phyloP scores from a whole-genome alignment of 2,888 invertebrate species.

The Galerucella pusilla region DNA sequence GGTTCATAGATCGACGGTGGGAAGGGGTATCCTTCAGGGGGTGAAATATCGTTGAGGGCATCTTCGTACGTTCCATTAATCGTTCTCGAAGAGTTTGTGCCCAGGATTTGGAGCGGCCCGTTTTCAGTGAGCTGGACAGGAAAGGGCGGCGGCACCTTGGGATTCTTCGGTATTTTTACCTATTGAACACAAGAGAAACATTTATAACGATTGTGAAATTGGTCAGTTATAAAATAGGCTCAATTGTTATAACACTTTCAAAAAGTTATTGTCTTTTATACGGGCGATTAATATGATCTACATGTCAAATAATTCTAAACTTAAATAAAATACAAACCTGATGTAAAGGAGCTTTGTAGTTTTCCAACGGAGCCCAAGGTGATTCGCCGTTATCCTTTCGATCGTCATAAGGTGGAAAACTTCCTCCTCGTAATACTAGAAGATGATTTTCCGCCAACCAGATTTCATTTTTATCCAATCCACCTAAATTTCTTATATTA shows the following conservation, averaged over 20 bases:
- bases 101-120: slow-evolving; percentile 88
- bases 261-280: no score
- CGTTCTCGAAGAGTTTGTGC: slow-evolving; percentile 81
- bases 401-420: slow-evolving; percentile 68
- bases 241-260: no score
- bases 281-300: no score
- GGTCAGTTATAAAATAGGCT: not conserved
- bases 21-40: slow-evolving; percentile 58
- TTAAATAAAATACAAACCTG: slow-evolving; percentile 63
- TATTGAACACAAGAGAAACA: slow-evolving; percentile 31
- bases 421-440: slow-evolving; percentile 83
- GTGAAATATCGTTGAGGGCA: slow-evolving; percentile 61
- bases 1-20: slow-evolving; percentile 66
- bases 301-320: not conserved
- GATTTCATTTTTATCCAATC: slow-evolving; percentile 85
- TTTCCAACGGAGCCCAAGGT: slow-evolving; percentile 84
- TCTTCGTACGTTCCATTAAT: slow-evolving; percentile 73
- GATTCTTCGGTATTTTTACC: slow-evolving; percentile 84
- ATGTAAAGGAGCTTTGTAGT: slow-evolving; percentile 83
- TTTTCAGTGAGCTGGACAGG: slow-evolving; percentile 88
- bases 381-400: slow-evolving; percentile 63
- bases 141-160: slow-evolving; percentile 92
- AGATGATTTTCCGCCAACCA: slow-evolving; percentile 92
- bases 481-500: slow-evolving; percentile 82
- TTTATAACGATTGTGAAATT: no score